Conservation (phyloP, 1,140 invertebrate species). For the Vanessa tameamea region DNA sequence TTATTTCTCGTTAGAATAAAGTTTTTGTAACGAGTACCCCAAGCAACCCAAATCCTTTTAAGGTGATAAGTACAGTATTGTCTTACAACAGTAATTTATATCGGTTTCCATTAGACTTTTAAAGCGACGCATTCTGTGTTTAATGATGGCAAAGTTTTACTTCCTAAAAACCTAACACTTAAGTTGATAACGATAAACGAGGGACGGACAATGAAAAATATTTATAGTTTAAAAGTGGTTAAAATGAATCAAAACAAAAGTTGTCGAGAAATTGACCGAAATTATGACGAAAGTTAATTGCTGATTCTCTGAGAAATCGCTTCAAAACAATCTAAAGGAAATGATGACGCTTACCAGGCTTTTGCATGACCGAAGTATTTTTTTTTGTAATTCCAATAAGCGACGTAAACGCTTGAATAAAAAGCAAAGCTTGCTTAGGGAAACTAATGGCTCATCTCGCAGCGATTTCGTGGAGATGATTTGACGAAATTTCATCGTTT, state of each 20-base stretch:
- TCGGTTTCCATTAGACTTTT: not conserved
- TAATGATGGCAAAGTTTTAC: not conserved
- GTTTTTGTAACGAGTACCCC: too few species aligned
- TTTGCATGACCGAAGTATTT: not conserved
- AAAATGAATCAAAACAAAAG: not conserved
- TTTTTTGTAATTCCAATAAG: constrained; percentile 8
- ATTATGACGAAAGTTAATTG: constrained; percentile 10
- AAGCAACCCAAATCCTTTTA: not conserved
- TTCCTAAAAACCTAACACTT: not conserved
- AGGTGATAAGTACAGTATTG: not conserved
- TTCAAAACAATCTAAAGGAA: not conserved
- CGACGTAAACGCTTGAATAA: constrained; percentile 15
- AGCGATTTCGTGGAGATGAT: constrained; percentile 34
- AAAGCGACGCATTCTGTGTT: not conserved
- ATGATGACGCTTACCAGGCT: not conserved
- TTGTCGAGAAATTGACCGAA: not conserved
- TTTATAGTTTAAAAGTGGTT: not conserved
- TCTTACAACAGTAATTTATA: not conserved
- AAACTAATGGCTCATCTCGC: constrained; percentile 33
- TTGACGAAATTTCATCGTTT: constrained; percentile 29
- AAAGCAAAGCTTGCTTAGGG: constrained; percentile 24
- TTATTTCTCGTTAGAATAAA: too few species aligned
- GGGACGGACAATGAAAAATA: not conserved
- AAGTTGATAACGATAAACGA: not conserved
- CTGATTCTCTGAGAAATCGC: not conserved